Conservation (phyloP, 2,797 vertebrate species). For the Cryptoprocta ferox region DNA sequence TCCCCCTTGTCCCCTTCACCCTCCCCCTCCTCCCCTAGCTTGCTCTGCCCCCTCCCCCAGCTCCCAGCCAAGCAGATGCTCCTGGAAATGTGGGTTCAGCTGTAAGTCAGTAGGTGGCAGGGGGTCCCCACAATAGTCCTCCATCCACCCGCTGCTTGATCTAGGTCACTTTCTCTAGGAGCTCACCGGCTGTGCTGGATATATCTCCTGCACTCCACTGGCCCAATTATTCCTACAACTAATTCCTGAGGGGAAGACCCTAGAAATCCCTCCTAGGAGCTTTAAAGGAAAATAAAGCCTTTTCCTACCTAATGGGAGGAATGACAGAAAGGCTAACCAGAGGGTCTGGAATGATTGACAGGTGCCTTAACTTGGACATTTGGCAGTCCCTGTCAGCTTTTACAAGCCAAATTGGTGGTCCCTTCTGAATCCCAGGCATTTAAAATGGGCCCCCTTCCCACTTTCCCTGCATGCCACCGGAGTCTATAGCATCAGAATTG, state of each 20-base stretch:
- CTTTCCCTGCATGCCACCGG: background rate
- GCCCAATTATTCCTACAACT: slow-evolving; percentile 67
- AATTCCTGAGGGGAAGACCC: slow-evolving; percentile 59
- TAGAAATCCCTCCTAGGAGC: slow-evolving; percentile 63
- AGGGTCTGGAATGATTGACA: background rate
- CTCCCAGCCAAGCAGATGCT: background rate
- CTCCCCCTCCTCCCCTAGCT: background rate
- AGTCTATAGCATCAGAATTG: slow-evolving; percentile 19
- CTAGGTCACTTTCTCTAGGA: slow-evolving; percentile 75
- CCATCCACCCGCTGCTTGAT: slow-evolving; percentile 17
- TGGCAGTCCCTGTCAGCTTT: background rate
- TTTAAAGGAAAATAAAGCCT: slow-evolving; percentile 33
- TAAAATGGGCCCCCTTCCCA: background rate
- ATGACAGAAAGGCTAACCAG: background rate
- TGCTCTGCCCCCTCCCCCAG: background rate
- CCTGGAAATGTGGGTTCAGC: slow-evolving; percentile 64
- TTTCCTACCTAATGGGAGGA: background rate
- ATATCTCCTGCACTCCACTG: slow-evolving; percentile 52
- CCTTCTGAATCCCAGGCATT: background rate
- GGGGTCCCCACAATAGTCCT: slow-evolving; percentile 75
- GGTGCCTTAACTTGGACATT: background rate
- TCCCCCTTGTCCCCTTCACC: background rate
- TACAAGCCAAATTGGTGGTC: background rate
- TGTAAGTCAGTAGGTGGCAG: slow-evolving; percentile 84
- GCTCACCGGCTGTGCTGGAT: slow-evolving; percentile 6